Conservation (phyloP, 2,888 invertebrate genomes). For the Neoitamus cyanurus region DNA sequence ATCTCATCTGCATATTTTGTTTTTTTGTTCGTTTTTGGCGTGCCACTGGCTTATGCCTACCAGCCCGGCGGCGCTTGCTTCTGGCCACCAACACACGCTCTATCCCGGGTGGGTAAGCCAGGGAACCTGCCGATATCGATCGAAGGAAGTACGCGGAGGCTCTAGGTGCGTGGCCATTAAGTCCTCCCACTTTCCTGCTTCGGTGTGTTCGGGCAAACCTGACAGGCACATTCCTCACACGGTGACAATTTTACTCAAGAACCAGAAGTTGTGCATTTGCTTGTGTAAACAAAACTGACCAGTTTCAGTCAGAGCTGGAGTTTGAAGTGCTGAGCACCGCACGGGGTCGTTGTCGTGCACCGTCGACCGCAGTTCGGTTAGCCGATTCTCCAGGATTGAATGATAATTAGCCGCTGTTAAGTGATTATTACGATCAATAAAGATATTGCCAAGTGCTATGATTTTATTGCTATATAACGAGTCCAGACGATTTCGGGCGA, state of each 20-base stretch:
- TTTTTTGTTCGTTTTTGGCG: background rate
- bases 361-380: background rate
- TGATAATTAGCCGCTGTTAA: conserved; percentile 12
- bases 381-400: conserved; percentile 5
- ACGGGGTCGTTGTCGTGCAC: conserved; percentile 12
- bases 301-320: conserved; percentile 52
- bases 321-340: conserved; percentile 48
- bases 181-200: conserved; percentile 9
- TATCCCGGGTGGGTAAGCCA: background rate
- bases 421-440: conserved; percentile 28
- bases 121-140: conserved; percentile 5
- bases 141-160: background rate
- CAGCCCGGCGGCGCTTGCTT: background rate
- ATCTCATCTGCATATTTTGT: background rate
- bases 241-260: background rate
- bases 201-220: background rate
- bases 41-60: background rate
- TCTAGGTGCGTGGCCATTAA: background rate
- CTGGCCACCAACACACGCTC: background rate
- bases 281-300: conserved; percentile 49
- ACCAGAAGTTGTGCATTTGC: conserved; percentile 19
- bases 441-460: conserved; percentile 15
- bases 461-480: conserved; percentile 22
- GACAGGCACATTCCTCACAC: background rate
- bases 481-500: background rate